A percentile compares a stretch with the other conserved stretches of the same genome.
These are phyloP conservation scores for Gastracanthus pulcherrimus DNA, from an alignment of 2,888 invertebrate species.

Conservation along the genomic window DNA sequence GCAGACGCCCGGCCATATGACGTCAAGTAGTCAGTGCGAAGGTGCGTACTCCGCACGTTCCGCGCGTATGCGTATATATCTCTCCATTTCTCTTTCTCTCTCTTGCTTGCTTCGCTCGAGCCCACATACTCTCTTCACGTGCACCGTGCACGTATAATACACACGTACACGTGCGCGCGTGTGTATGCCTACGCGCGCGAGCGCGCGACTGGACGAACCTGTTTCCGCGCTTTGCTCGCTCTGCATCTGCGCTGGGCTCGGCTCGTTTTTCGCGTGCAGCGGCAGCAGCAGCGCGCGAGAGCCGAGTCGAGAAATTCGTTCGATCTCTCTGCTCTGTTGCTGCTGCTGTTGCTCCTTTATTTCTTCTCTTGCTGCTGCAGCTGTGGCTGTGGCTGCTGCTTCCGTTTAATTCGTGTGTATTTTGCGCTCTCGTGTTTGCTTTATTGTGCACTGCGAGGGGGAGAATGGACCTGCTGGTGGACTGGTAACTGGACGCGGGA, in stretches of 20 bases:
- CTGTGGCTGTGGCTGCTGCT: too few species aligned
- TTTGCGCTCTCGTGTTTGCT: constrained; percentile 5
- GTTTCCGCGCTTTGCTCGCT: constrained; percentile 52
- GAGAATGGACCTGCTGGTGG: neutral
- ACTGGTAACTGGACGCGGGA: neutral
- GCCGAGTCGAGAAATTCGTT: constrained; percentile 34
- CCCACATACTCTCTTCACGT: neutral
- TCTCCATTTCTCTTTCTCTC: neutral
- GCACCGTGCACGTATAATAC: neutral
- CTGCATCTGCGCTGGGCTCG: constrained; percentile 26
- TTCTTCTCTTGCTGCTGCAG: too few species aligned
- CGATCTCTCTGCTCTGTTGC: too few species aligned
- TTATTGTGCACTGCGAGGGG: neutral
- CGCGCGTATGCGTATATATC: neutral
- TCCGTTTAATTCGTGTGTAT: constrained; percentile 44
- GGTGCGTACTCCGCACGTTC: constrained; percentile 8
- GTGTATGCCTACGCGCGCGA: neutral
- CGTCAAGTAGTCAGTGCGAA: constrained; percentile 39
- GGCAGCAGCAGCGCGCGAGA: neutral
- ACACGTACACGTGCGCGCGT: neutral
- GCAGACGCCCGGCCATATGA: constrained; percentile 1
- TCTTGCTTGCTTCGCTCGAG: constrained; percentile 10
- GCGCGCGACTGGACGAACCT: constrained; percentile 56
- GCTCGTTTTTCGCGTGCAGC: constrained; percentile 39
- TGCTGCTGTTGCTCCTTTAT: too few species aligned